Base-by-base conservation (phyloP, 2,888 invertebrate species). In the Stictocephala bisonia region DNA sequence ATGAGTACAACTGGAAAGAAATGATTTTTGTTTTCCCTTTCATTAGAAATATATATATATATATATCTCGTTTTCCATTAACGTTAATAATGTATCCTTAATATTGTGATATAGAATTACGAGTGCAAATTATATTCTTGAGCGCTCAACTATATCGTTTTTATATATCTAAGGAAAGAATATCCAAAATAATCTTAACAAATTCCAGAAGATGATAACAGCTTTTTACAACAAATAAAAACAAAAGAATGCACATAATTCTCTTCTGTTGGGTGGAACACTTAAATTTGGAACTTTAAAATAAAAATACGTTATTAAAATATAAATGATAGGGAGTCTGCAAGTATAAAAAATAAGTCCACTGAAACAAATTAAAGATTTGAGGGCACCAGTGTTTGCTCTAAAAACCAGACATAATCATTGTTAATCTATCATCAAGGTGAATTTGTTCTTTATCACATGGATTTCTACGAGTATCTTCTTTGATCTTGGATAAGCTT, bases 21-120 rank as follows among this genome's bases (percentile, higher is more conserved):
- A 64, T 44, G 64, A 68, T 71, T 76, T 72, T 76, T 75, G 72
- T 75, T 77, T 76, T 74, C 60, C 76, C 76, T 78, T 75, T 77
- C 74, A 78, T 77, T 77, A 75, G 75, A 73, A 75, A 75, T 75
- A 67, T 58, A 58, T 51, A 64, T 70, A n/a, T n/a, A n/a, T 50
- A 70, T 70, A 53, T 70, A 50, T 35, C 44, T 74, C 41, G 44
- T 69, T 48, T 50, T 44, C 18, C 58, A 26, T 60, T 44, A 24
- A 53, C 40, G 31, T 67, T 72, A 26, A 51, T 71, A 24, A 71
- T 73, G 51, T 41, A 56, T 70, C 56, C 56, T 70, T 56, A 70
- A 53, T 70, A 70, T 70, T 70, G 70, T 70, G 70, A 70, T 70
- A 70, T 70, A 56, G n/a, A n/a, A 70, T 22, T 64, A 64, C 26